phyloP scores from a whole-genome alignment of 2,113 vertebrate species.

The Tympanuchus pallidicinctus region DNA sequence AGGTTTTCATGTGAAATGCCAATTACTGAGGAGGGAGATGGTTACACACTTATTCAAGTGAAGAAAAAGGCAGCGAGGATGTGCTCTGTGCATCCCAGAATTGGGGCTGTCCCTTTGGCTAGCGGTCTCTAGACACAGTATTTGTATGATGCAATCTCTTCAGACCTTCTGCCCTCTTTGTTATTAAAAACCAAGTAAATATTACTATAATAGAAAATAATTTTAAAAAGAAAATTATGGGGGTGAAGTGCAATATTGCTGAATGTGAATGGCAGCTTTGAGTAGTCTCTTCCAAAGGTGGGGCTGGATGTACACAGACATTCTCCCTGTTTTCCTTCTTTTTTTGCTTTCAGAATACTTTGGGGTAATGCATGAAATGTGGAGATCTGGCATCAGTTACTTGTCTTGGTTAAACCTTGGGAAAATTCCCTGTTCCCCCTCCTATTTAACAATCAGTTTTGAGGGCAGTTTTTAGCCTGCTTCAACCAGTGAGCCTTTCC shows the following conservation, averaged over 20 bases:
- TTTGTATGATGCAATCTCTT: neutral
- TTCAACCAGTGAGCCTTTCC: neutral
- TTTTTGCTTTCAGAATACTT: too few species aligned
- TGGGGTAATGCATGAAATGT: neutral
- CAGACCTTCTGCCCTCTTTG: neutral
- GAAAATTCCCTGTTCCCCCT: neutral
- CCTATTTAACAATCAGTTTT: neutral
- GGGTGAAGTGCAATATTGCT: neutral
- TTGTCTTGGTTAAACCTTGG: neutral
- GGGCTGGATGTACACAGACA: neutral
- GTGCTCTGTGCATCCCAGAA: fast-evolving
- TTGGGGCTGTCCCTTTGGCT: neutral
- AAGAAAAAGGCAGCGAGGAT: neutral
- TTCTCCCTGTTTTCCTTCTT: neutral
- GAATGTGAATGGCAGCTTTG: neutral
- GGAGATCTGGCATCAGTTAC: neutral
- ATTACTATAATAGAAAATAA: too few species aligned
- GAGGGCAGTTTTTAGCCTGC: neutral
- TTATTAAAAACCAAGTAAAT: neutral
- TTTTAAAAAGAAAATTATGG: neutral
- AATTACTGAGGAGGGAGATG: neutral
- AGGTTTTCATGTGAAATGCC: neutral
- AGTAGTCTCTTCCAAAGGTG: neutral
- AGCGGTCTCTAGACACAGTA: neutral
- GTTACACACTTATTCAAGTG: neutral